These are phyloP conservation scores for Etheostoma spectabile DNA, from an alignment of 2,113 vertebrate genomes.

Conservation along the genomic window DNA sequence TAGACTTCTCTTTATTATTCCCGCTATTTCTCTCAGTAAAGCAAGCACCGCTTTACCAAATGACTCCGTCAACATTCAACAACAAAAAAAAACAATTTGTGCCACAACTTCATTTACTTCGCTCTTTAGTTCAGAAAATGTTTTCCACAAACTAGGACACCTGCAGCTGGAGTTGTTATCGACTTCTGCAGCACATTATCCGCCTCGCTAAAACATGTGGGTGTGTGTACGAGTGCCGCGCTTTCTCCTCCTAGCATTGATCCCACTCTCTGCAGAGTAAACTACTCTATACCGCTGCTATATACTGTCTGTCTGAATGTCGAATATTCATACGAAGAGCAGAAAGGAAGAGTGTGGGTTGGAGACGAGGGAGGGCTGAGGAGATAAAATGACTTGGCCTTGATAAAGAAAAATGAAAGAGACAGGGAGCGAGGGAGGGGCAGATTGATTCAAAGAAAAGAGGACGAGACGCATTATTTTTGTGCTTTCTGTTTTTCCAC, in stretches of 20 bases:
- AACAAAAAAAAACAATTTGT: conserved; percentile 7
- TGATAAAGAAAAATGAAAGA: conserved; percentile 39
- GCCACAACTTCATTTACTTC: conserved; percentile 13
- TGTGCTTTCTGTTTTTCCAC: not conserved
- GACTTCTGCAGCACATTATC: conserved; percentile 40
- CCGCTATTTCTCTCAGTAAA: too few relatives aligned
- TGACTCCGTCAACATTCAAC: not conserved
- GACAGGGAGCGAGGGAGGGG: not conserved
- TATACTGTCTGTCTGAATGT: conserved; percentile 1
- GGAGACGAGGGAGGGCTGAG: conserved; percentile 11
- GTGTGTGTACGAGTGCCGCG: conserved; percentile 15
- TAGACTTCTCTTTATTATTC: too few relatives aligned
- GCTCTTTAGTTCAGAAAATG: not conserved
- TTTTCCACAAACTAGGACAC: conserved; percentile 9
- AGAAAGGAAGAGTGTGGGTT: conserved; percentile 12
- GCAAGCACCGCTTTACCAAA: conserved; percentile 2
- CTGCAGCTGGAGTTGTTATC: conserved; percentile 23
- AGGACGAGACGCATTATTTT: not conserved
- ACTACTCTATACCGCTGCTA: not conserved
- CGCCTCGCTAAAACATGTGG: conserved; percentile 11
- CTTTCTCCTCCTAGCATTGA: conserved; percentile 1
- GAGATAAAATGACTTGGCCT: conserved; percentile 49
- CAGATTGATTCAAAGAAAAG: conserved; percentile 18
- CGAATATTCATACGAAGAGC: conserved; percentile 16
- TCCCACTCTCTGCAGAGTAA: conserved; percentile 12